Conservation (phyloP, 1,140 invertebrate species). For the Drosophila simulans region DNA sequence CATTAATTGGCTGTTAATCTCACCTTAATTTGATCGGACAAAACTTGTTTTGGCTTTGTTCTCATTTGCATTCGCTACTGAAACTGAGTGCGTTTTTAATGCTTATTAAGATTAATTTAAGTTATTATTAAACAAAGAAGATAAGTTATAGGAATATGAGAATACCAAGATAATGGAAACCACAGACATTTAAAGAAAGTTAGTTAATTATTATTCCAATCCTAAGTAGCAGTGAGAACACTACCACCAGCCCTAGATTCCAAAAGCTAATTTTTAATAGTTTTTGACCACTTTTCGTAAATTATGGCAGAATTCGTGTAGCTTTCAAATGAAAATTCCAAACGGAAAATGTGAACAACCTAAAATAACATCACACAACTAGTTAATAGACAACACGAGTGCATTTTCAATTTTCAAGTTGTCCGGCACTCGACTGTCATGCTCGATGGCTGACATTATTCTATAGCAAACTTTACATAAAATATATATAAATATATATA, state of each 20-base stretch:
- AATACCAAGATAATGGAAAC: too few relatives aligned
- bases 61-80: constrained; percentile 1
- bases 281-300: neutral
- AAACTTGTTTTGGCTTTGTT: constrained; percentile 48
- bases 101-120: constrained; percentile 20
- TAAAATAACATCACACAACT: constrained; percentile 11
- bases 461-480: constrained; percentile 10
- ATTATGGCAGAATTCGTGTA: constrained; percentile 5
- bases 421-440: constrained; percentile 13
- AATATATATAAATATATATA: neutral
- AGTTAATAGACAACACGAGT: constrained; percentile 19
- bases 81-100: constrained; percentile 18
- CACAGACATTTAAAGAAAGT: too few relatives aligned
- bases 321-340: constrained; percentile 5
- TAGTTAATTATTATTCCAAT: too few relatives aligned
- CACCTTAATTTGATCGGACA: constrained; percentile 33
- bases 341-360: constrained; percentile 3
- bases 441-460: constrained; percentile 24
- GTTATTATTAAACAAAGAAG: constrained; percentile 3
- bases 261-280: too few relatives aligned
- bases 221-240: too few relatives aligned
- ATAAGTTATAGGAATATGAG: neutral
- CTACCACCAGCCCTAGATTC: too few relatives aligned
- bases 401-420: constrained; percentile 22
- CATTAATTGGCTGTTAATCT: constrained; percentile 50